A percentile compares a stretch with the other conserved stretches of the same genome.
Conservation (phyloP, 2,113 vertebrate species). For the Rhipidura dahli region DNA sequence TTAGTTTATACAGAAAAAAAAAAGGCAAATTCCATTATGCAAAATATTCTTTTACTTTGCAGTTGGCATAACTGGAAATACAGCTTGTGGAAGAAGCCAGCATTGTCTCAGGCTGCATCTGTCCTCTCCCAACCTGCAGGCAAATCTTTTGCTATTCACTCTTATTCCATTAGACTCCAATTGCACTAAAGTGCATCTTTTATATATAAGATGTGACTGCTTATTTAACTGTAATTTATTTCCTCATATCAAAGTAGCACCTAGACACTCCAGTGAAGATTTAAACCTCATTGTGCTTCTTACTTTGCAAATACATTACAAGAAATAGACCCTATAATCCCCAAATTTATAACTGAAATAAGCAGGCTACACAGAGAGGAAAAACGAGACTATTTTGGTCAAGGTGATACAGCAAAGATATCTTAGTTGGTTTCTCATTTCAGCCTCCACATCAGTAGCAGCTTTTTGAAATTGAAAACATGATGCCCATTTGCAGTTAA, state of each 20-base stretch:
- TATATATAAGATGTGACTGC: background rate
- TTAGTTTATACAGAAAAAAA: background rate
- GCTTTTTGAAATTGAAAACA: background rate
- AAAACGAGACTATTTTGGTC: background rate
- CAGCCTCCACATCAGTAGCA: background rate
- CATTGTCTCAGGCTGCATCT: background rate
- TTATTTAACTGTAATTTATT: background rate
- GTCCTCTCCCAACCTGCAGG: background rate
- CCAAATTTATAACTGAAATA: background rate
- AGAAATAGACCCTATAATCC: background rate
- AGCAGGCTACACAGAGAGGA: background rate
- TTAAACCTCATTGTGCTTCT: background rate
- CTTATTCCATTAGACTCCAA: background rate
- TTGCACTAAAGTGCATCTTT: background rate
- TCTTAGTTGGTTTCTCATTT: background rate
- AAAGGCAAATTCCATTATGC: background rate
- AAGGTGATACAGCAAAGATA: background rate
- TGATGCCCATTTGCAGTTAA: background rate
- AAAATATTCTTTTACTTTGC: conserved; percentile 2
- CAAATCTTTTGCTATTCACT: background rate
- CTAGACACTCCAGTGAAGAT: background rate
- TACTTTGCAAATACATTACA: background rate
- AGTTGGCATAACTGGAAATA: background rate
- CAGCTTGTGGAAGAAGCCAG: background rate
- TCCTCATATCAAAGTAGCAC: background rate